Base-by-base conservation (phyloP, 2,888 invertebrate genomes). In the Rhagonycha lutea region DNA sequence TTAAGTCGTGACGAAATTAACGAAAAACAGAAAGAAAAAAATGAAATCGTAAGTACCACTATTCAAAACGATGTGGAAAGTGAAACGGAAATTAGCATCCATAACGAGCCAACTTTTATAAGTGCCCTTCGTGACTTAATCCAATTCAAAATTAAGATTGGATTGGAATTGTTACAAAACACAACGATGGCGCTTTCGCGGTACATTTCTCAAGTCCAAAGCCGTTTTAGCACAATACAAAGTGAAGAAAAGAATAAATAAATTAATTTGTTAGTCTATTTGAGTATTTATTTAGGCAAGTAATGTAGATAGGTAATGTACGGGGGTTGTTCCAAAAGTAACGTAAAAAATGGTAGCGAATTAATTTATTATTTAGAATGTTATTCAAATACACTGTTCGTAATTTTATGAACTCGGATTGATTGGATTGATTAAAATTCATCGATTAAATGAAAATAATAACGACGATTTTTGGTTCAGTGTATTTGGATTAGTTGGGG, bases 91-190 rank as follows among this genome's bases (percentile, higher is more conserved):
- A 68, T 70, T 74, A 76, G 65, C 26, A 72, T 62, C 71, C 62
- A 61, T 11, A 70, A 75, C 24, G 82, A 83, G 79, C 76, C 80
- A 14, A 89, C 91, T 1, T 86, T 94, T 73, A 88, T 93, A 70
- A 89, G 90, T 12, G 89, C 94, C 74, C 84, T 94, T 14, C 91
- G 90, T 83, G 91, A 91, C 80, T 86, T 94, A 61, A 89, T 94
- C 2, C 92, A 93, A 83, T 90, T 93, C 72, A 94, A 94, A 86
- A 88, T 94, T 29, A 89, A 91, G 82, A 86, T 94, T 67, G 94
- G 94, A 0, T 85, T 94, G 72, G 92, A 92, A 74, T 89, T 94
- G 77, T 85, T 94, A 14, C 92, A 92, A 83, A 92, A 91, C 74
- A 92, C 94, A 3, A 92, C 94, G 10, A 91, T 92, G 71, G 91